Conservation (phyloP, 2,888 invertebrate species). For the Prosapia bicincta region DNA sequence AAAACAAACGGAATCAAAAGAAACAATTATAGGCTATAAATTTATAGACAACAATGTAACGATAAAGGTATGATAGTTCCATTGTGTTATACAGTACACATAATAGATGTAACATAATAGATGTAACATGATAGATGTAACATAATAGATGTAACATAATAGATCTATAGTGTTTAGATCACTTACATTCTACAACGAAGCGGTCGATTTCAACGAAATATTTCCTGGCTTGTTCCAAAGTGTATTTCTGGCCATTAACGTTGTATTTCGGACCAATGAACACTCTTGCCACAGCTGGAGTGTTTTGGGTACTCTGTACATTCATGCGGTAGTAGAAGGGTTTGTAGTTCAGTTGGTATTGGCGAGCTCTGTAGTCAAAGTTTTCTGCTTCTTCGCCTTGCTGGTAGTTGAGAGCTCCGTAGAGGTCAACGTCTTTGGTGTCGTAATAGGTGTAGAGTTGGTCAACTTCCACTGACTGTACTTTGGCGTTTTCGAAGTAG, state of each 20-base stretch:
- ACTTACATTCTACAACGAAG: conserved; percentile 53
- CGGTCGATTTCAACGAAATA: conserved; percentile 63
- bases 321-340: conserved; percentile 57
- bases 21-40: background rate
- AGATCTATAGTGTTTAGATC: background rate
- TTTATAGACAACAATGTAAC: background rate
- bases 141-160: background rate
- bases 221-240: conserved; percentile 46
- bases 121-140: background rate
- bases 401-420: conserved; percentile 52
- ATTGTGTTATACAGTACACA: background rate
- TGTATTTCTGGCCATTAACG: conserved; percentile 52
- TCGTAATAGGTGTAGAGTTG: conserved; percentile 67
- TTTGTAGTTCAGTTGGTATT: conserved; percentile 62
- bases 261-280: conserved; percentile 69
- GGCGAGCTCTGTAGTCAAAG: conserved; percentile 49
- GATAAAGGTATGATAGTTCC: background rate
- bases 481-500: conserved; percentile 59
- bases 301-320: conserved; percentile 55
- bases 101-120: background rate
- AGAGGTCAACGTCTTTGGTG: conserved; percentile 61
- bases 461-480: conserved; percentile 60
- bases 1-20: background rate
- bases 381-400: conserved; percentile 19
- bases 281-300: conserved; percentile 59